Base-by-base conservation (phyloP, 1,140 invertebrate genomes). In the Drosophila bifasciata region DNA sequence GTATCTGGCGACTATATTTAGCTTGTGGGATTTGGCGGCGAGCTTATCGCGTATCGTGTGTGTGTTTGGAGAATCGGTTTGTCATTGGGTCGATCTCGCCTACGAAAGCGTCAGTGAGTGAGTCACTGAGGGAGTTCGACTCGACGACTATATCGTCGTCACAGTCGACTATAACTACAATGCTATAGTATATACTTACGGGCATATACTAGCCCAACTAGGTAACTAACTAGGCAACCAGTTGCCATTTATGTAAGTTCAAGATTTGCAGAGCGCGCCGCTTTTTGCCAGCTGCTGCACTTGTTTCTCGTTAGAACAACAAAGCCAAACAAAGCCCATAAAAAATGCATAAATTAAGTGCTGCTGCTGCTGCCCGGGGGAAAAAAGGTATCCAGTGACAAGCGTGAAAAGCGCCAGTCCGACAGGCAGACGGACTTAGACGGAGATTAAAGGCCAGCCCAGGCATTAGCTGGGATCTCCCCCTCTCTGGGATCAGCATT, bases 231-330 rank as follows among this genome's bases (percentile, higher is more conserved):
- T 41, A 3, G 36, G 41, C 36, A 76, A 69, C 83, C 53, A 76
- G 83, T 59, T 86, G 59, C 83, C 83, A 62, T 83, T 83, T 86
- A 88, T 79, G 83, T 79, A 76, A 83, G 78, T 83, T 88, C 75
- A 75, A 83, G 74, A 86, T 74, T 86, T 80, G 76, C 81, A 70
- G 81, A 86, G 62, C 28, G 28, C 28, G 28, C 28, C 28, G 9
- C 28, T 11, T 40, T 81, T 32, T 59, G 49, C 55, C 51, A 16
- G 53, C 51, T 57, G 60, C 45, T 51, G 48, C 59, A 71, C 58
- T 57, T 69, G 62, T 8, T 51, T 56, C 21, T 46, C 44, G 51
- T 57, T 39, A 62, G 57, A 73, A 62, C 41, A 55, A 55, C 68
- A 21, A 72, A 55, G 41, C 51, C 13, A 44, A 57, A 83, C 74